Evolutionary conservation across 2,113 vertebrate species (phyloP), one percentile per base, ranked within the genome.

Genomic region (Ameiurus melas): DNA sequence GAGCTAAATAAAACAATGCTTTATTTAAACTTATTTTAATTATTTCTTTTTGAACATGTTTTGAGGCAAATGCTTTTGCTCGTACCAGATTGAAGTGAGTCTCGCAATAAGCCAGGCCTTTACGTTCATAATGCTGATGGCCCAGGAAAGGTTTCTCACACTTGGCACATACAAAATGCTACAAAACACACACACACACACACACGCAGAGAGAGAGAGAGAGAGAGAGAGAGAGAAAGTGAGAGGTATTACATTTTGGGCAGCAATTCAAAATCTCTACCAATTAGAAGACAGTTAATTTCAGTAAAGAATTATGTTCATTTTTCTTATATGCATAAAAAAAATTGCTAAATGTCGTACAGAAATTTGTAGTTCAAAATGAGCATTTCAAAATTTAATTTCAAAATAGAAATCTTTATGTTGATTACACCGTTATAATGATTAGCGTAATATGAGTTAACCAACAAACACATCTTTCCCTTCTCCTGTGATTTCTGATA

Each of bases 111-210:
- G 98, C 98, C 95, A 99, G 94, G 57, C 98, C 98, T 88, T 98
- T 99, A 91, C 98, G 97, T 87, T 99, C 98, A 0, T 98, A 99
- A 92, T 99, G 98, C 89, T 97, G 98, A 93, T 99, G 98, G 89
- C 98, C 98, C 86, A 99, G 96, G 94, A 99, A 99, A n/a, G 98
- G 98, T 90, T 99, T 99, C 94, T 99, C 98, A 96, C 98, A 99
- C 94, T 99, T 99, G 85, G 97, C 97, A 94, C 98, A 99, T 91
- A 99, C 98, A 96, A 99, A 99, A 97, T 99, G 98, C 98, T 99
- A 94, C 77, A 93, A 96, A 30, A 95, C 91, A 95, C 93, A 96
- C 89, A 82, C n/a, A 83, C 89, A 73, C 22, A 79, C 70, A 75
- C 62, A 85, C 43, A 71, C 64, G 53, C 27, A 71, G 7, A 51